Evolutionary conservation across 2,797 vertebrate genomes (phyloP).

Genomic region (Bradypodion ventrale): DNA sequence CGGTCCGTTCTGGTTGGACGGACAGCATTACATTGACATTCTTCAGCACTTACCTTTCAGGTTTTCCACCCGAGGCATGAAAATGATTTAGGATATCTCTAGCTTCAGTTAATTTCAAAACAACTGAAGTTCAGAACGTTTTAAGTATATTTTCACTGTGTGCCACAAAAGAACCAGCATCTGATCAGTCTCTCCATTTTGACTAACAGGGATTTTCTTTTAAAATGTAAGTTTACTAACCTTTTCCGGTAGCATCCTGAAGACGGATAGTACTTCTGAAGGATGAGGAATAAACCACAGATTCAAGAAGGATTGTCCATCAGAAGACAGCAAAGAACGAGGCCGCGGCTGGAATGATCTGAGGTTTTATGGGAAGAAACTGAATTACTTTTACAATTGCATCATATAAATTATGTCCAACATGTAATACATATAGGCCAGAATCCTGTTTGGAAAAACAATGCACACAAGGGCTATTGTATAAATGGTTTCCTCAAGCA

Average conservation of each 20-base stretch:
- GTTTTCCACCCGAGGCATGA: not conserved
- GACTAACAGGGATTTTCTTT: slow-evolving; percentile 6
- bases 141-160: not conserved
- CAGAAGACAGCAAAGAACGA: slow-evolving; percentile 69
- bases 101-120: not conserved
- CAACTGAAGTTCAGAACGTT: not conserved
- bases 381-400: not conserved
- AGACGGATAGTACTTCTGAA: slow-evolving; percentile 75
- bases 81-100: not conserved
- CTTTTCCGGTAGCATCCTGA: slow-evolving; percentile 75
- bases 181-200: not conserved
- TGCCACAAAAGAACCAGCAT: not conserved
- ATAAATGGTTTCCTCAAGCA: too few relatives aligned
- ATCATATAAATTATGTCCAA: not conserved
- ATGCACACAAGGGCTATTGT: too few relatives aligned
- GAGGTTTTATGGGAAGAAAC: slow-evolving; percentile 6
- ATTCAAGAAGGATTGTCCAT: slow-evolving; percentile 75
- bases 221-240: slow-evolving; percentile 50
- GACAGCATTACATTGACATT: too few relatives aligned
- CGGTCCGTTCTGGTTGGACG: too few relatives aligned
- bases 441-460: not conserved
- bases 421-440: not conserved
- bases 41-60: not conserved
- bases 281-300: slow-evolving; percentile 79
- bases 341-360: slow-evolving; percentile 62